Conservation (phyloP, 2,113 vertebrate species). For the Seriola quinqueradiata region DNA sequence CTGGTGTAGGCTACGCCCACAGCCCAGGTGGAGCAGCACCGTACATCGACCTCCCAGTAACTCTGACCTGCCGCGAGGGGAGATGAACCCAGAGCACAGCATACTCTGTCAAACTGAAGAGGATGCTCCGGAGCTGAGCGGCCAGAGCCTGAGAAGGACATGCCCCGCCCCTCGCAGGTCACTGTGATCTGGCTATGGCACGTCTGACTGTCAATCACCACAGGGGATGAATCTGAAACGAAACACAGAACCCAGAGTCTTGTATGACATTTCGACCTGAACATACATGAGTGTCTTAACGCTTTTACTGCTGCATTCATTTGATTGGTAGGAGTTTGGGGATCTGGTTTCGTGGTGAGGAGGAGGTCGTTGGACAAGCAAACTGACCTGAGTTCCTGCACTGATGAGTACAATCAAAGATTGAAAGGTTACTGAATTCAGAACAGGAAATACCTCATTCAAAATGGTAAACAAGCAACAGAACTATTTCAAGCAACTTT, state of each 20-base stretch:
- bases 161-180: conserved; percentile 58
- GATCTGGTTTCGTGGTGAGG: no score
- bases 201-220: conserved; percentile 76
- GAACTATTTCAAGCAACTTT: no score
- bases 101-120: conserved; percentile 83
- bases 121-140: conserved; percentile 55
- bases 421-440: no score
- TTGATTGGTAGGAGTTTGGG: no score
- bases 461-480: no score
- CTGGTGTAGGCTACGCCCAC: conserved; percentile 80
- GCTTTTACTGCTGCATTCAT: no score
- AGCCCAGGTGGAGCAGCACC: conserved; percentile 79
- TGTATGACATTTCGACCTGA: background rate
- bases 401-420: no score
- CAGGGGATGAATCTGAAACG: conserved; percentile 62
- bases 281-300: background rate
- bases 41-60: conserved; percentile 84
- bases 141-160: conserved; percentile 56
- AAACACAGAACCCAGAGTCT: background rate
- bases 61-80: conserved; percentile 60
- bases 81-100: conserved; percentile 75
- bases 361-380: no score
- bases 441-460: no score
- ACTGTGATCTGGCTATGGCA: conserved; percentile 76
- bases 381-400: no score